Evolutionary conservation across 1,140 invertebrate species (phyloP).

Genomic region (Cecropterus lyciades): DNA sequence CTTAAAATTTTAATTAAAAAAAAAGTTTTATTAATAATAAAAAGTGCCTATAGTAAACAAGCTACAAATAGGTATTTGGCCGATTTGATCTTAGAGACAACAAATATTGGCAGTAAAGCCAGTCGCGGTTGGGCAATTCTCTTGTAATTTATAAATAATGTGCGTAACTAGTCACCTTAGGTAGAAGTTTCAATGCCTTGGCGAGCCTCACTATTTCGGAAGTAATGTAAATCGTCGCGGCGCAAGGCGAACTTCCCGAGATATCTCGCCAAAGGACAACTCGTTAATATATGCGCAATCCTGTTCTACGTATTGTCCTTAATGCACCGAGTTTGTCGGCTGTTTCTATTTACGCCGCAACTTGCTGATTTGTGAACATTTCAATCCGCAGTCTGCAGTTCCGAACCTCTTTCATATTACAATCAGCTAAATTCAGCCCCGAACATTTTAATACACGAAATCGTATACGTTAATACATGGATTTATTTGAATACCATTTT

Average conservation of each 20-base stretch:
- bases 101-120: too few relatives aligned
- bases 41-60: too few relatives aligned
- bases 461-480: slow-evolving; percentile 1
- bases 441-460: slow-evolving; percentile 11
- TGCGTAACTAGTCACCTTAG: slow-evolving; percentile 21
- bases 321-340: slow-evolving; percentile 69
- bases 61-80: too few relatives aligned
- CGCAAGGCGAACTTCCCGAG: slow-evolving; percentile 72
- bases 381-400: background rate
- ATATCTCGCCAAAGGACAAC: slow-evolving; percentile 81
- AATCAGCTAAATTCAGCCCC: slow-evolving; percentile 14
- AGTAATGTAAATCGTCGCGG: slow-evolving; percentile 81
- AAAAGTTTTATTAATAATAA: too few relatives aligned
- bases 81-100: too few relatives aligned
- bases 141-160: background rate
- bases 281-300: slow-evolving; percentile 80
- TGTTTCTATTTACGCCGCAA: slow-evolving; percentile 66
- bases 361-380: slow-evolving; percentile 53
- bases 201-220: slow-evolving; percentile 71
- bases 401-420: slow-evolving; percentile 1
- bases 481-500: slow-evolving; percentile 25
- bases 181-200: slow-evolving; percentile 32
- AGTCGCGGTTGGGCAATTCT: too few relatives aligned
- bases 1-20: too few relatives aligned
- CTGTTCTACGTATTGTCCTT: slow-evolving; percentile 77